A percentile compares a stretch with the other conserved stretches of the same genome.
Evolutionary conservation across 2,113 vertebrate genomes (phyloP).

Genomic region (Zapornia atra): DNA sequence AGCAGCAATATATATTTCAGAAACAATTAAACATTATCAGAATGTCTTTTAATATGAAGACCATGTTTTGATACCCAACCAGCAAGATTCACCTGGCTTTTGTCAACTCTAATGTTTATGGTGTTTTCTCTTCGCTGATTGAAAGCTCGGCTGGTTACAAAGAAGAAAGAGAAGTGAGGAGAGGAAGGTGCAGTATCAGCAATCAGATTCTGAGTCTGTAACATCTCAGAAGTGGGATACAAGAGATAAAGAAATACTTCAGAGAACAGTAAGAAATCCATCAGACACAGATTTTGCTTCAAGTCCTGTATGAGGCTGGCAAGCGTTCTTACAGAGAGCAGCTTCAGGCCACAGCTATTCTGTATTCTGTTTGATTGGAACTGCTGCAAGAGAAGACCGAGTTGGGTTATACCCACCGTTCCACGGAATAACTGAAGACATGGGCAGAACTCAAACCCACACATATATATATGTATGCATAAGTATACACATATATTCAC

Average conservation of each 20-base stretch:
- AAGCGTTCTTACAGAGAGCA: neutral
- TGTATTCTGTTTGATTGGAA: constrained; percentile 27
- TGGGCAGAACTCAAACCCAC: neutral
- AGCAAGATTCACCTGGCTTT: neutral
- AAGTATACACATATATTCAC: neutral
- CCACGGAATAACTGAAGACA: neutral
- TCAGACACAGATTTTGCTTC: constrained; percentile 8
- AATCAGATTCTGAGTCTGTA: neutral
- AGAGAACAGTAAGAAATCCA: neutral
- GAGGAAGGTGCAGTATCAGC: neutral
- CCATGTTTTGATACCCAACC: neutral
- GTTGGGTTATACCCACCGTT: neutral
- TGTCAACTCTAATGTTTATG: neutral
- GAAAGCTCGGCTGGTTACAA: neutral
- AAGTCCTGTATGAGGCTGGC: neutral
- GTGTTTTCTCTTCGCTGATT: neutral
- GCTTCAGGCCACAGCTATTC: neutral
- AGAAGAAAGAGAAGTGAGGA: neutral
- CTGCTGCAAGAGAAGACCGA: neutral
- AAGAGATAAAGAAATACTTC: neutral
- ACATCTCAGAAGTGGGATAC: neutral
- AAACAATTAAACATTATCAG: neutral
- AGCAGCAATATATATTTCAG: neutral
- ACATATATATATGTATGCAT: neutral
- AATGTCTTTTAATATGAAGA: neutral